Evolutionary conservation across 1,140 invertebrate species (phyloP), one percentile per base, ranked within the genome.

Genomic region (Euborellia annulipes): DNA sequence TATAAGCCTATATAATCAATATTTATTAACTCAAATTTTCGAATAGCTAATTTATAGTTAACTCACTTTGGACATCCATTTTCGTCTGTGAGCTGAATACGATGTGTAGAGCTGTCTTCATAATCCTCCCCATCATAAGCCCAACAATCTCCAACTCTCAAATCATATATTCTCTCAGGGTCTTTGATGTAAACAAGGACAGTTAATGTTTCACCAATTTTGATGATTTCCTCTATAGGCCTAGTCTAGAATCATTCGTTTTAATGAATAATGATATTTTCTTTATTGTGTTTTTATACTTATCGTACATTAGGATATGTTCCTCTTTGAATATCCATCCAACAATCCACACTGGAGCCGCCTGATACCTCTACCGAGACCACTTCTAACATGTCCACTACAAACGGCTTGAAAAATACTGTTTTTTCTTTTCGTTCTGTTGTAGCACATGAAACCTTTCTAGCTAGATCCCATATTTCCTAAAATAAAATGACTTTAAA

Each of bases 321-420:
- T 52, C 80, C 80, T 51, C 69, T 70, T 46, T 79, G 76, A 44
- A 83, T 79, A 50, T 82, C 78, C 79, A 83, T 83, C 79, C 79
- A 83, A 60, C 78, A 81, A 50, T 79, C 71, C 0, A 82, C 66
- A 2, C 71, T 69, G 3, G 73, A 71, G 8, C 55, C 54, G 18
- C 66, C 67, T 0, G 68, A 63, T 2, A 75, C 72, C 9, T 75
- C 69, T 2, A 80, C 75, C 2, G 75, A 74, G 32, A 76, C 67
- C 0, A 79, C 75, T 50, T 80, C 75, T 16, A 81, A 55, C 76
- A 79, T 79, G 49, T 79, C 76, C 2, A 80, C 78, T 50, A 76
- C 69, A 49, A 81, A 78, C 2, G 78, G 77, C 48, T 75, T 76
- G 49, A 81, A 74, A 36, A 72, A 71, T 0, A 82, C 65, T 0